phyloP scores from a whole-genome alignment of 2,888 invertebrate species.

The Mythimna impura region DNA sequence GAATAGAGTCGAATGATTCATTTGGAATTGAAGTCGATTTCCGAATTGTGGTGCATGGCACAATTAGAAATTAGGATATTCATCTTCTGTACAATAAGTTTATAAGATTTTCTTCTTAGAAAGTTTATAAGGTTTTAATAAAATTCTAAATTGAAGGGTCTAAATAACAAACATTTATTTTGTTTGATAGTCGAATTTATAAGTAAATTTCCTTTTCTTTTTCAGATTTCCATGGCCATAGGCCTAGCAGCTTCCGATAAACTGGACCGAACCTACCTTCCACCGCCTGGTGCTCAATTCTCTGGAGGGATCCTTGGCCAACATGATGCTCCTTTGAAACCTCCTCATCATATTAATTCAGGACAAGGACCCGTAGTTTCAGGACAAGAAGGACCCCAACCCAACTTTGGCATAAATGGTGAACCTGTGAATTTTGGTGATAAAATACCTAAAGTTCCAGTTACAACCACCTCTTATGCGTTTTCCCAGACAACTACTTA shows the following conservation, averaged over 20 bases:
- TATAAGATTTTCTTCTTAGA: too few species aligned
- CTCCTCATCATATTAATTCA: constrained; percentile 62
- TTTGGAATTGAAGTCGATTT: constrained; percentile 33
- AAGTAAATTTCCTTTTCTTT: constrained; percentile 39
- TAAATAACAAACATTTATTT: too few species aligned
- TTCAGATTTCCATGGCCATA: constrained; percentile 78
- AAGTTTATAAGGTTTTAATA: too few species aligned
- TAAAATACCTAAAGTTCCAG: constrained; percentile 50
- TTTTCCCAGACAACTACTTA: constrained; percentile 76
- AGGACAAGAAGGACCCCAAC: neutral
- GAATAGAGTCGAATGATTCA: constrained; percentile 8
- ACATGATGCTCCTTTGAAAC: constrained; percentile 74
- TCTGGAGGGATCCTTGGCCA: constrained; percentile 77
- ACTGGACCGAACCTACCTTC: constrained; percentile 80
- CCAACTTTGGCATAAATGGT: constrained; percentile 19
- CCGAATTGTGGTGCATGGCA: neutral
- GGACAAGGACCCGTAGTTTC: constrained; percentile 33
- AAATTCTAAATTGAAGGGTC: too few species aligned
- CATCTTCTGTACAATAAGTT: too few species aligned
- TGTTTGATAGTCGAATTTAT: too few species aligned
- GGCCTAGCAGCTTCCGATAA: constrained; percentile 76
- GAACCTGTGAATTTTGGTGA: constrained; percentile 35
- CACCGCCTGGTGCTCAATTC: constrained; percentile 79
- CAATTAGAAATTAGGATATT: neutral
- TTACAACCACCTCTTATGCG: constrained; percentile 74